phyloP scores from a whole-genome alignment of 2,113 vertebrate species.

The Periophthalmodon schlosseri region DNA sequence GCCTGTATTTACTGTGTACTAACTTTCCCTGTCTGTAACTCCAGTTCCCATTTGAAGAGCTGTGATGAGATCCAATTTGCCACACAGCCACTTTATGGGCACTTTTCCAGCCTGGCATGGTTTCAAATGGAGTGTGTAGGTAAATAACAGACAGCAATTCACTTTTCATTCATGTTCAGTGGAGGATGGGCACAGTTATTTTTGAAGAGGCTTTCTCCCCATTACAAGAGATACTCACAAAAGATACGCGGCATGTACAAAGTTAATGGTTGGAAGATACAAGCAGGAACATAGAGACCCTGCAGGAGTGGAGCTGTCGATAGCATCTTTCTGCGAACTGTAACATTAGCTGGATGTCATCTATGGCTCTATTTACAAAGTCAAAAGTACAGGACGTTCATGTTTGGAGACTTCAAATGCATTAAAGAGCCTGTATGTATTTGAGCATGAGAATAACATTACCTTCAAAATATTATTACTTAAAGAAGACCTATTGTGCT shows the following conservation, averaged over 20 bases:
- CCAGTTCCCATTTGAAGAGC: background rate
- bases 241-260: background rate
- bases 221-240: background rate
- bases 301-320: background rate
- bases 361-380: background rate
- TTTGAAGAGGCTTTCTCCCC: constrained; percentile 1
- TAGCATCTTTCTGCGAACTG: background rate
- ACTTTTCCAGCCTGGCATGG: background rate
- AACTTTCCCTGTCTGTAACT: background rate
- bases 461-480: too few relatives aligned
- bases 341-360: background rate
- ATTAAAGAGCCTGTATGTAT: background rate
- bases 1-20: background rate
- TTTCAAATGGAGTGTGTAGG: constrained; percentile 2
- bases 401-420: background rate
- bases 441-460: too few relatives aligned
- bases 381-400: background rate
- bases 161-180: constrained; percentile 1
- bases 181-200: background rate
- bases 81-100: background rate
- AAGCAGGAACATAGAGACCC: background rate
- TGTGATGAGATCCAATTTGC: background rate
- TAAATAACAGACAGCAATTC: constrained; percentile 1
- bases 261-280: constrained; percentile 4
- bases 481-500: too few relatives aligned